Conservation (phyloP, 2,113 vertebrate genomes). For the Agapornis roseicollis region DNA sequence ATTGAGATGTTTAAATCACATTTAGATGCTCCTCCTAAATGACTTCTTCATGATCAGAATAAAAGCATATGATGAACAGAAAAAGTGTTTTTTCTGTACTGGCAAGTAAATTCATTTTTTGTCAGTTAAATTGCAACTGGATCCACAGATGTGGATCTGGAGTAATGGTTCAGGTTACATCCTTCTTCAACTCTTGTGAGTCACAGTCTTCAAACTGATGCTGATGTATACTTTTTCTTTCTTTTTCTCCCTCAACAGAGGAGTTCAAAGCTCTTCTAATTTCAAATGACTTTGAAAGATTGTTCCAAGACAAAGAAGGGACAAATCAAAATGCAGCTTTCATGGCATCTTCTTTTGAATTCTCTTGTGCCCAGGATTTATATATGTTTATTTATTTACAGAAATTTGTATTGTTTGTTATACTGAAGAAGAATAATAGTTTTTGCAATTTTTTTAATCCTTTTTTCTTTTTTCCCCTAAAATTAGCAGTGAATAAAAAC, state of each 20-base stretch:
- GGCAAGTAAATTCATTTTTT: not conserved
- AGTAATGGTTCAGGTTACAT: not conserved
- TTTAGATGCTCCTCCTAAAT: not conserved
- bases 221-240: not conserved
- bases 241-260: not conserved
- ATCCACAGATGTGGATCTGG: not conserved
- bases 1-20: not conserved
- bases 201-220: not conserved
- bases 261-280: slow-evolving; percentile 19
- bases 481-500: not conserved
- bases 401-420: not conserved
- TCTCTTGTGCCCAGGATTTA: not conserved
- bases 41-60: not conserved
- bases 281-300: not conserved
- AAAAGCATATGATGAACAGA: not conserved
- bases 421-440: not conserved
- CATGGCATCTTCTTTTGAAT: not conserved
- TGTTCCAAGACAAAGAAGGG: not conserved
- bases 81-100: not conserved
- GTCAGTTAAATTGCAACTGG: not conserved
- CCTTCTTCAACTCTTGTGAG: not conserved
- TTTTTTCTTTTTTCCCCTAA: not conserved
- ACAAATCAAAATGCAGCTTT: slow-evolving; percentile 11
- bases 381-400: not conserved
- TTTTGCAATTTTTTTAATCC: not conserved